Evolutionary conservation across 2,888 invertebrate genomes (phyloP), one percentile per base, ranked within the genome.

Genomic region (Eilema sororculum): DNA sequence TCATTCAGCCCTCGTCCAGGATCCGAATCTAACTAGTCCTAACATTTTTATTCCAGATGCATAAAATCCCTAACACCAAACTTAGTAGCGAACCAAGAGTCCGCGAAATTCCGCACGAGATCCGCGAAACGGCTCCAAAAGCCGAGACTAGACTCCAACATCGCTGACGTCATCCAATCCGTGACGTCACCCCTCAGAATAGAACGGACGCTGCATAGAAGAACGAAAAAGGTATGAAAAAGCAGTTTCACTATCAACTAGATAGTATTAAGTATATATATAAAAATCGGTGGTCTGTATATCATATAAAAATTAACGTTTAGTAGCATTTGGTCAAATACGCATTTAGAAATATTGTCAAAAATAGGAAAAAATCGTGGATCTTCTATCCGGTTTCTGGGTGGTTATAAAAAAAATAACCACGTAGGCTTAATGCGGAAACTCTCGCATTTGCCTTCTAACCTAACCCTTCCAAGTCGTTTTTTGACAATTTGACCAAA

Each of bases 41-140:
- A 33, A 41, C 20, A 24, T 13, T 66, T 37, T 64, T n/a, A 16
- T 70, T 78, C 6, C 90, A 95, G 95, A 79, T 95, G 92, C 76
- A 91, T 95, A 80, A 94, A 94, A 73, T 92, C 94, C 0, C 73
- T 95, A 33, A 93, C 94, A 0, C 94, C 94, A 0, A 89, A 85
- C 74, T 64, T 87, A 3, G 73, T 87, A 0, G 73, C 81, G 0
- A 86, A 75, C 20, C 91, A 91, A 33, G 94, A 93, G 20, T 91
- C 93, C 0, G 90, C 92, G 0, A 93, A 93, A 52, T 90, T 89
- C 73, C 82, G 90, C 0, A 93, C 94, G 16, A 78, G 94, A 1
- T 91, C 94, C 0, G 91, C 92, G 0, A 93, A 93, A 46, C 76
- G 91, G 0, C 77, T 90, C 0, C 92, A 90, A 37, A 87, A 86